Conservation (phyloP, 1,140 invertebrate genomes). For the Ceratina calcarata region DNA sequence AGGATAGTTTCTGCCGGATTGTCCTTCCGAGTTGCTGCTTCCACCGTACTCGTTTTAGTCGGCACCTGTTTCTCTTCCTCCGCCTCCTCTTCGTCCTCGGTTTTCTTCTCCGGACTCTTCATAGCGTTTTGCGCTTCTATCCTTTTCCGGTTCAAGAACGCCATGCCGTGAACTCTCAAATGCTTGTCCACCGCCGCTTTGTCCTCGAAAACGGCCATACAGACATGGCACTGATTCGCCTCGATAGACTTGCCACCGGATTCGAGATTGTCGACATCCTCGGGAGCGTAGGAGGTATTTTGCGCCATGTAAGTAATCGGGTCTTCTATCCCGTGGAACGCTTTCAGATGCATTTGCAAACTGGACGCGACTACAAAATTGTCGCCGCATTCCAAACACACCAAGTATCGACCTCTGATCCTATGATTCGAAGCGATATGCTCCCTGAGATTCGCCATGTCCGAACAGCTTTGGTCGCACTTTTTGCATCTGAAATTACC, state of each 20-base stretch:
- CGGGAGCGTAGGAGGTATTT: slow-evolving; percentile 82
- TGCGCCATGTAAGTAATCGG: slow-evolving; percentile 81
- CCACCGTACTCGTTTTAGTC: slow-evolving; percentile 1
- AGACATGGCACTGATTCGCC: slow-evolving; percentile 85
- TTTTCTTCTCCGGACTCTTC: slow-evolving; percentile 62
- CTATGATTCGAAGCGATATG: slow-evolving; percentile 82
- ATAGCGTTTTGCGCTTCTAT: slow-evolving; percentile 73
- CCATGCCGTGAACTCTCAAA: slow-evolving; percentile 85
- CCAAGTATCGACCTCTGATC: slow-evolving; percentile 81
- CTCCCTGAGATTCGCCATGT: slow-evolving; percentile 77
- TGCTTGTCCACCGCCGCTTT: slow-evolving; percentile 82
- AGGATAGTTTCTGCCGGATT: slow-evolving; percentile 51
- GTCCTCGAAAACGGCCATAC: slow-evolving; percentile 82
- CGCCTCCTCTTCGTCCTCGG: slow-evolving; percentile 2
- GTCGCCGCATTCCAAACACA: slow-evolving; percentile 86
- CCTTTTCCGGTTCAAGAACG: slow-evolving; percentile 81
- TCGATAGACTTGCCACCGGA: slow-evolving; percentile 75
- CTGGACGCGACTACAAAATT: slow-evolving; percentile 85
- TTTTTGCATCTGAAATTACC: slow-evolving; percentile 81
- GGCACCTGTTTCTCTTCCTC: slow-evolving; percentile 9
- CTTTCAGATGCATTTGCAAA: slow-evolving; percentile 83
- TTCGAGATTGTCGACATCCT: slow-evolving; percentile 75
- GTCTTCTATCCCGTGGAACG: slow-evolving; percentile 83
- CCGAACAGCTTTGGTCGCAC: slow-evolving; percentile 75
- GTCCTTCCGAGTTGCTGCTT: slow-evolving; percentile 5